Percentiles rank a stretch among this genome's conserved stretches.
Conservation (phyloP, 2,797 vertebrate species). For the Mus minutoides region DNA sequence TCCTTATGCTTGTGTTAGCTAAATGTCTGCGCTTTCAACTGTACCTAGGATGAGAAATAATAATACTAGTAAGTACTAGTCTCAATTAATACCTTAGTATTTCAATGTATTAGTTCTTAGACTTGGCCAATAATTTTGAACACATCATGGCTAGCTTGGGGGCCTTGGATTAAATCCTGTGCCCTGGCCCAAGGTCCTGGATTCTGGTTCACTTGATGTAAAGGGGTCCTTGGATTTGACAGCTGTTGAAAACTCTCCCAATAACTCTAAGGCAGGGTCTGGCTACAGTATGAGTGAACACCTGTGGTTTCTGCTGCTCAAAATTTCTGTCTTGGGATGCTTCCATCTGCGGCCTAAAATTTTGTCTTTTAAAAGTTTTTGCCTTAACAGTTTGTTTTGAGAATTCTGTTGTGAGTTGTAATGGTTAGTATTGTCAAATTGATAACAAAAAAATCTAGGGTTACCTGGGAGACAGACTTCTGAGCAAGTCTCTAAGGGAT, state of each 20-base stretch:
- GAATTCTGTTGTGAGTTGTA: not conserved
- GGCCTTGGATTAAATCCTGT: not conserved
- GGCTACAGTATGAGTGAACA: not conserved
- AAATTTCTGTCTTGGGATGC: not conserved
- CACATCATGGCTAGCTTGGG: not conserved
- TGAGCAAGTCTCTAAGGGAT: not conserved
- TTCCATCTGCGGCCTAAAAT: conserved; percentile 1
- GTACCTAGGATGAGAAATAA: not conserved
- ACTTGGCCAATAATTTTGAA: not conserved
- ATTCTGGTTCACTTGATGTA: conserved; percentile 6
- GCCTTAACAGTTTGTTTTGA: not conserved
- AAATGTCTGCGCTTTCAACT: not conserved
- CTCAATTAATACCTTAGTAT: not conserved
- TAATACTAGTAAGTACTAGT: not conserved
- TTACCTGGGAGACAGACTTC: not conserved
- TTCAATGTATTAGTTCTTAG: conserved; percentile 40
- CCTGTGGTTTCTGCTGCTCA: not conserved
- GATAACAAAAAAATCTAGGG: not conserved
- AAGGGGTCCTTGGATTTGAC: not conserved
- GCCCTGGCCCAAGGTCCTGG: not conserved
- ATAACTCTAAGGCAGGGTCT: not conserved
- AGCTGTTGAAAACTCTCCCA: not conserved
- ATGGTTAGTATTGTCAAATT: not conserved
- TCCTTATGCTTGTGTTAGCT: not conserved
- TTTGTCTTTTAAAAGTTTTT: conserved; percentile 53